Evolutionary conservation across 2,888 invertebrate species (phyloP).

Genomic region (Torymus tubicola): DNA sequence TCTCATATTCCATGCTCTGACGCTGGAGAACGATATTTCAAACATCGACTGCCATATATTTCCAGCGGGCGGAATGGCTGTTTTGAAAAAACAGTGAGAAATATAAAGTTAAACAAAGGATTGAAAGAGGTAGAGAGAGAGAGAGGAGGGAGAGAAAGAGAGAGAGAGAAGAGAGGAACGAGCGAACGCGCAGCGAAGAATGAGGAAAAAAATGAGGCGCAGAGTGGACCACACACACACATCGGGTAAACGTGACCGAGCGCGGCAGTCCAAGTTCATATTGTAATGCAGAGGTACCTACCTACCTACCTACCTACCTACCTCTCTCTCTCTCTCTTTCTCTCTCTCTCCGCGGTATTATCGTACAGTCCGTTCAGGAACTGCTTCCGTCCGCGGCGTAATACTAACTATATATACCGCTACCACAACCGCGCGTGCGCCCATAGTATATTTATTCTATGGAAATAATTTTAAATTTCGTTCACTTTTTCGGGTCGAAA

Average conservation of each 20-base stretch:
- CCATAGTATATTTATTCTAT: conserved; percentile 55
- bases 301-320: no score
- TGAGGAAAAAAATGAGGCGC: conserved; percentile 57
- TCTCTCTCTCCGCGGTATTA: conserved; percentile 65
- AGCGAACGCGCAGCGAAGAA: conserved; percentile 29
- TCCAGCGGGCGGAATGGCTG: conserved; percentile 9
- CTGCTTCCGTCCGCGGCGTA: conserved; percentile 64
- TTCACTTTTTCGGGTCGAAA: conserved; percentile 5
- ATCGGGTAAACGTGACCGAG: conserved; percentile 74
- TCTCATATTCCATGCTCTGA: neutral
- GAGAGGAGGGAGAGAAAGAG: conserved; percentile 56
- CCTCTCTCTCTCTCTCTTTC: no score
- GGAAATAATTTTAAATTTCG: conserved; percentile 48
- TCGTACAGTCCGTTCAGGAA: conserved; percentile 70
- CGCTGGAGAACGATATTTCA: conserved; percentile 41
- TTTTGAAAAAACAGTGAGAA: conserved; percentile 56
- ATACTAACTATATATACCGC: no score
- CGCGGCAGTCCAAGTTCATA: conserved; percentile 70
- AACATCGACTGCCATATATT: conserved; percentile 41
- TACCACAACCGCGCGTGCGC: no score
- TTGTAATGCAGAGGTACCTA: conserved; percentile 72
- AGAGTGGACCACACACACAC: conserved; percentile 74
- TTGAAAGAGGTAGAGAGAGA: conserved; percentile 56
- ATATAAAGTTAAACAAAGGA: conserved; percentile 57
- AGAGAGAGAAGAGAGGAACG: conserved; percentile 32